Conservation (phyloP, 1,140 invertebrate genomes). For the Papilio helenus region DNA sequence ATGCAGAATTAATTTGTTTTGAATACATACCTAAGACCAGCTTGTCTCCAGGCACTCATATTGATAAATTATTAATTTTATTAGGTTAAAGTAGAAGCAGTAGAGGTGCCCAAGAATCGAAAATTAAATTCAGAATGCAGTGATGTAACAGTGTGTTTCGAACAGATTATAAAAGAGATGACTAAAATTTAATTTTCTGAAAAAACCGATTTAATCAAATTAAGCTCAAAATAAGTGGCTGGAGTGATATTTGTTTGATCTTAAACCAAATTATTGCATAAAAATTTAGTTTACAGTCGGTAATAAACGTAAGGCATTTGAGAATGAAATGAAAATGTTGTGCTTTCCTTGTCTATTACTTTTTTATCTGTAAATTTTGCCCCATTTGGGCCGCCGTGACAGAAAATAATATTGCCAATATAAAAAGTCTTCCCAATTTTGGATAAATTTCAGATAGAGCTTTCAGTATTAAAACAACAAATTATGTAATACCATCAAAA, state of each 20-base stretch:
- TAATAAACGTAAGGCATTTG: not conserved
- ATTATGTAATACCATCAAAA: not conserved
- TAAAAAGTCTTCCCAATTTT: not conserved
- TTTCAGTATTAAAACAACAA: not conserved
- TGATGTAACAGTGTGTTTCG: conserved; percentile 57
- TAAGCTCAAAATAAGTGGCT: not conserved
- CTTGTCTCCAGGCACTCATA: conserved; percentile 80
- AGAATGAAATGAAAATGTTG: not conserved
- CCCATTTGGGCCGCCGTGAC: not conserved
- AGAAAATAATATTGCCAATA: not conserved
- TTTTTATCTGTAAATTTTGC: not conserved
- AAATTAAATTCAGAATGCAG: conserved; percentile 54
- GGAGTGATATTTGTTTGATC: too few species aligned
- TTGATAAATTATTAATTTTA: conserved; percentile 48
- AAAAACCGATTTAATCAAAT: not conserved
- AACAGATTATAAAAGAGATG: conserved; percentile 8
- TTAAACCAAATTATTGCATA: too few species aligned
- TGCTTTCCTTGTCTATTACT: not conserved
- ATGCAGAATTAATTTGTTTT: not conserved
- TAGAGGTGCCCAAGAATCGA: conserved; percentile 29
- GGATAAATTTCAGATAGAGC: not conserved
- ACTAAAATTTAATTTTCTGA: not conserved
- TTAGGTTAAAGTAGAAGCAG: conserved; percentile 41
- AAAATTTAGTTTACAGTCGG: too few species aligned
- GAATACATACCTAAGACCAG: conserved; percentile 72